Conservation (phyloP, 2,888 invertebrate species). For the Zygaena filipendulae region DNA sequence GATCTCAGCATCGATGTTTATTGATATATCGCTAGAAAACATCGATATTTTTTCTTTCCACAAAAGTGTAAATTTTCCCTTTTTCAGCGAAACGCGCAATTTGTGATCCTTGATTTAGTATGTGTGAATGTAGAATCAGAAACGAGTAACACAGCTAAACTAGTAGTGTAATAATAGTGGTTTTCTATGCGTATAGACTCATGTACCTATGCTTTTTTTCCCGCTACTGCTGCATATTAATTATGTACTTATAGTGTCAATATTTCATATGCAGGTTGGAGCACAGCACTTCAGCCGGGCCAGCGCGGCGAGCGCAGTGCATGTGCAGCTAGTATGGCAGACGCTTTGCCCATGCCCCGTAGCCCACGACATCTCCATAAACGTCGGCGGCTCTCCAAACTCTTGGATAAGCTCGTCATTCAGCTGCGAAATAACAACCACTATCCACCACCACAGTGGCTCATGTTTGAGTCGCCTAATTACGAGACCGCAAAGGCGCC, state of each 20-base stretch:
- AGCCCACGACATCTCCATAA: conserved; percentile 70
- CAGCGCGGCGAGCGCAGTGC: conserved; percentile 31
- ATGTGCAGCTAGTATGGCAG: conserved; percentile 57
- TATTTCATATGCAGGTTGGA: conserved; percentile 49
- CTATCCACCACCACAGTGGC: conserved; percentile 39
- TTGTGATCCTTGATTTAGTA: no score
- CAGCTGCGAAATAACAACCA: conserved; percentile 49
- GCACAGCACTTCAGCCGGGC: conserved; percentile 19
- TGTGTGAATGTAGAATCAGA: no score
- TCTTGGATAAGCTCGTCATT: conserved; percentile 76
- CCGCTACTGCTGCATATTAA: no score
- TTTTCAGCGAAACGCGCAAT: no score
- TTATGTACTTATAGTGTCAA: no score
- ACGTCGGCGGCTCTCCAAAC: conserved; percentile 81
- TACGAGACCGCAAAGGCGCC: conserved; percentile 22
- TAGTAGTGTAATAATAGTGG: no score
- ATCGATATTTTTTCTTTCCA: no score
- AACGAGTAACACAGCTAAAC: no score
- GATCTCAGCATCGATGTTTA: conserved; percentile 1
- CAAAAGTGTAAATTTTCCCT: no score
- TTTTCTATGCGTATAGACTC: no score
- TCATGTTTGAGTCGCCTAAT: conserved; percentile 26
- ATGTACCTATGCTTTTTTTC: no score
- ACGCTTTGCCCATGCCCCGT: conserved; percentile 33
- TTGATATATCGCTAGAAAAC: no score